Evolutionary conservation across 2,113 vertebrate species (phyloP).

Genomic region (Falco punctatus): DNA sequence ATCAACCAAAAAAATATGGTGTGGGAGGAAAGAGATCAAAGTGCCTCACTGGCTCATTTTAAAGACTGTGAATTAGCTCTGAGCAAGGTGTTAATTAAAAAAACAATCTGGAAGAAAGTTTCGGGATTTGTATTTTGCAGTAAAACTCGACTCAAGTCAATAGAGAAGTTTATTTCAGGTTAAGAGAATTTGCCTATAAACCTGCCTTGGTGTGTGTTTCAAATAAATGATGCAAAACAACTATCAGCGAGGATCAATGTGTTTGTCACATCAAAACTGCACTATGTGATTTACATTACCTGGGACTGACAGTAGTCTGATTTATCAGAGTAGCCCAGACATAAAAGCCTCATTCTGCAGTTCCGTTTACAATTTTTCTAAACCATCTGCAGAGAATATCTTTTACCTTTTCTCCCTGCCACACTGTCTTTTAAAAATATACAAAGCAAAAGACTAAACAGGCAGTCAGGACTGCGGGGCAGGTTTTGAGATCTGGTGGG

Average conservation of each 20-base stretch:
- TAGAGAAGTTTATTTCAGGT: not conserved
- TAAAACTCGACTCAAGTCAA: not conserved
- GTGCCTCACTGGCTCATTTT: not conserved
- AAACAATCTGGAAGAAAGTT: conserved; percentile 37
- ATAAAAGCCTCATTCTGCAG: not conserved
- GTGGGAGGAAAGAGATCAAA: conserved; percentile 26
- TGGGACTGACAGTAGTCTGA: not conserved
- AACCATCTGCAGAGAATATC: not conserved
- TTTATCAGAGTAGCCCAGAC: not conserved
- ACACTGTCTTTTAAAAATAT: not conserved
- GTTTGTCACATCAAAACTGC: conserved; percentile 48
- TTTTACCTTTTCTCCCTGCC: not conserved
- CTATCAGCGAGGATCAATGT: conserved; percentile 52
- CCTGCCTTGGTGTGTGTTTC: not conserved
- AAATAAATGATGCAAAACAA: conserved; percentile 47
- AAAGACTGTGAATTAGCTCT: conserved; percentile 52
- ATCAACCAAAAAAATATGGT: not conserved
- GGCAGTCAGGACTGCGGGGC: not conserved
- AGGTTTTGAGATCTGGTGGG: not conserved
- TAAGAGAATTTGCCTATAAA: conserved; percentile 2
- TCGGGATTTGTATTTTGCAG: conserved; percentile 31
- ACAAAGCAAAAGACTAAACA: not conserved
- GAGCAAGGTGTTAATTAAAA: conserved; percentile 65
- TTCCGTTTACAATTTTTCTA: not conserved
- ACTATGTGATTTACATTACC: not conserved